Conservation (phyloP, 1,140 invertebrate species). For the Brachionus calyciflorus region DNA sequence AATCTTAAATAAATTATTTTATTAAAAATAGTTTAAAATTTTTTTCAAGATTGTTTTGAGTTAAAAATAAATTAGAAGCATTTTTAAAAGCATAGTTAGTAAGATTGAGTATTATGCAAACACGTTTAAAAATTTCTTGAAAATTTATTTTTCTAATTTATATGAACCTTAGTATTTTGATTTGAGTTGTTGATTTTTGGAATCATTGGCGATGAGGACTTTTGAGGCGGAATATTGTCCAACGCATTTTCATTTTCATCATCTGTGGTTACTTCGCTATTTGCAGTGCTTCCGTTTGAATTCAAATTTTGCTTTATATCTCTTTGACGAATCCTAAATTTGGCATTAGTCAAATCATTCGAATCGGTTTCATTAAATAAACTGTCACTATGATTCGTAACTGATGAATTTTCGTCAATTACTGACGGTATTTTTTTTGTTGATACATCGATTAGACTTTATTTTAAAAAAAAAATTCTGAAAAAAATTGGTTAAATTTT, state of each 20-base stretch:
- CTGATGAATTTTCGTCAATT: conserved; percentile 30
- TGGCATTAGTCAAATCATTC: background rate
- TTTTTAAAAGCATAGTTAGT: too few species aligned
- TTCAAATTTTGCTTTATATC: conserved; percentile 31
- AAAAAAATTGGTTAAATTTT: too few species aligned
- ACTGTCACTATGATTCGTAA: conserved; percentile 6
- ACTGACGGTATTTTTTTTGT: conserved; percentile 29
- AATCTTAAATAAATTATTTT: conserved; percentile 4
- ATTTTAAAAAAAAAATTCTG: background rate
- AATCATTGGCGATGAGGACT: conserved; percentile 30
- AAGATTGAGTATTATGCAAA: too few species aligned
- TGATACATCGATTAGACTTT: background rate
- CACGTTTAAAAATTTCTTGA: too few species aligned
- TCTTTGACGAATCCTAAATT: background rate
- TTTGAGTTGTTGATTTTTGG: background rate
- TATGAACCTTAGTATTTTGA: conserved; percentile 17
- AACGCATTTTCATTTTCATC: background rate
- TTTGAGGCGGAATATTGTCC: conserved; percentile 22
- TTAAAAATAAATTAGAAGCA: background rate
- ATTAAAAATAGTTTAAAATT: background rate
- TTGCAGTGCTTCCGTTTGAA: background rate
- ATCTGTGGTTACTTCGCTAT: conserved; percentile 23
- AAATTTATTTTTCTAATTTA: too few species aligned
- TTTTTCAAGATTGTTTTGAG: background rate
- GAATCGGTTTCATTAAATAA: conserved; percentile 10